Conservation (phyloP, 2,113 vertebrate genomes). For the Daboia siamensis region DNA sequence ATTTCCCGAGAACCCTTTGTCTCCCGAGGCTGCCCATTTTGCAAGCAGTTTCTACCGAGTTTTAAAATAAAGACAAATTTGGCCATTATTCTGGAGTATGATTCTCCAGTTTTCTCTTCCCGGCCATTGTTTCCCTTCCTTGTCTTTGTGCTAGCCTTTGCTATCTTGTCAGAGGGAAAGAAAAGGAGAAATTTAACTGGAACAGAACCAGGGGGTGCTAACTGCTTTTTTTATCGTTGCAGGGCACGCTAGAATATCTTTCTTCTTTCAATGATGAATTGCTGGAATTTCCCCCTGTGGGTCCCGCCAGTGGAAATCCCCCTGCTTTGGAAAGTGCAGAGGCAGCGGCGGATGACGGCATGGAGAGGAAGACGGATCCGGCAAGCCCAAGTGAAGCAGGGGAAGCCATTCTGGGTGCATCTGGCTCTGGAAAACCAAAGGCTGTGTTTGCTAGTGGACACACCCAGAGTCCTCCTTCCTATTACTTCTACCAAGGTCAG, state of each 20-base stretch:
- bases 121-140: neutral
- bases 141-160: neutral
- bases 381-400: constrained; percentile 44
- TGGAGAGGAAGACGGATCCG: constrained; percentile 58
- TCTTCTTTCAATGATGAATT: constrained; percentile 91
- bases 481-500: constrained; percentile 98
- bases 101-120: neutral
- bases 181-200: neutral
- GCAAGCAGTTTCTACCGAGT: neutral
- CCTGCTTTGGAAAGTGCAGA: constrained; percentile 64
- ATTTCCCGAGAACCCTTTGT: neutral
- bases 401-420: constrained; percentile 56
- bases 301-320: constrained; percentile 38
- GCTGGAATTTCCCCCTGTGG: constrained; percentile 58
- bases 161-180: neutral
- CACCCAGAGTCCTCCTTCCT: constrained; percentile 80
- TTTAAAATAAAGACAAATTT: neutral
- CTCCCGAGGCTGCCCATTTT: neutral
- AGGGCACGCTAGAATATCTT: constrained; percentile 82
- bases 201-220: neutral
- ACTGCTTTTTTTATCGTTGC: constrained; percentile 31
- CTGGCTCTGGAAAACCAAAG: constrained; percentile 54
- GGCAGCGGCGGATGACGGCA: constrained; percentile 56
- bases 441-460: constrained; percentile 48
- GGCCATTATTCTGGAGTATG: neutral